A percentile compares a stretch with the other conserved stretches of the same genome.
These are phyloP conservation scores for Aleiodes leptofemur DNA, from an alignment of 2,888 invertebrate species.

Conservation along the genomic window DNA sequence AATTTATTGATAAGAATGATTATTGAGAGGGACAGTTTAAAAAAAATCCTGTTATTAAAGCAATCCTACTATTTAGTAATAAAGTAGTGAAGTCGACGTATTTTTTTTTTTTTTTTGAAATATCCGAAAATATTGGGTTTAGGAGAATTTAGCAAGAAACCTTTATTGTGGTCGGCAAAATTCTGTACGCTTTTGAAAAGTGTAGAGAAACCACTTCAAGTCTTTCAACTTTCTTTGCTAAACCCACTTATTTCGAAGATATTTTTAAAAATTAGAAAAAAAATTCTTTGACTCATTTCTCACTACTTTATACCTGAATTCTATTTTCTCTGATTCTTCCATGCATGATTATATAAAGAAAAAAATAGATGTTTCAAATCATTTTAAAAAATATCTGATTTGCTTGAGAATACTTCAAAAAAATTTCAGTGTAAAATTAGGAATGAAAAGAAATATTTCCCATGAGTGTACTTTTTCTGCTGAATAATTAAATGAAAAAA, in stretches of 20 bases:
- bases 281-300: too few relatives aligned
- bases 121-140: too few relatives aligned
- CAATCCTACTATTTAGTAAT: background rate
- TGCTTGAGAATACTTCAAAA: constrained; percentile 1
- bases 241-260: too few relatives aligned
- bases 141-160: too few relatives aligned
- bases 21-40: constrained; percentile 6
- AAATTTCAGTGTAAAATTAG: constrained; percentile 12
- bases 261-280: too few relatives aligned
- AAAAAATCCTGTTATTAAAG: constrained; percentile 5
- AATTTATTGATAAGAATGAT: constrained; percentile 33
- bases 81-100: too few relatives aligned
- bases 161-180: too few relatives aligned
- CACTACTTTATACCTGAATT: background rate
- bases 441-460: background rate
- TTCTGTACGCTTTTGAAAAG: too few relatives aligned
- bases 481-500: constrained; percentile 15
- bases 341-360: background rate
- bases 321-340: constrained; percentile 6
- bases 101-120: too few relatives aligned
- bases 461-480: constrained; percentile 18
- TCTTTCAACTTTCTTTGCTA: too few relatives aligned
- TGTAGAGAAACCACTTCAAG: too few relatives aligned
- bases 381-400: constrained; percentile 15
- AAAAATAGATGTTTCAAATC: constrained; percentile 17